Conservation (phyloP, 2,113 vertebrate genomes). For the Lycaon pictus region DNA sequence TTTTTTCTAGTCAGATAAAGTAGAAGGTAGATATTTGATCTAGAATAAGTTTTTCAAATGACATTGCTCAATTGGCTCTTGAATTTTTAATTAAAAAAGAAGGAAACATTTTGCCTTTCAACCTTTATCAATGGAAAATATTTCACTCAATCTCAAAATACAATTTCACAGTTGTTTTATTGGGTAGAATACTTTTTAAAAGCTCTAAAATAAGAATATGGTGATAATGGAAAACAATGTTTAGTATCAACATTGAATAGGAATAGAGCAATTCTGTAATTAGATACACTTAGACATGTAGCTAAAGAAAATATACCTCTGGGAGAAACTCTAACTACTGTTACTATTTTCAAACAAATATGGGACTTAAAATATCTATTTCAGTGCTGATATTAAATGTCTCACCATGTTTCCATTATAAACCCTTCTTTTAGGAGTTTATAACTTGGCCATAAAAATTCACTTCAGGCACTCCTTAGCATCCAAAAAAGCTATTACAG, state of each 20-base stretch:
- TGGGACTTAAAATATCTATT: slow-evolving; percentile 61
- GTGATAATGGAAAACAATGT: slow-evolving; percentile 64
- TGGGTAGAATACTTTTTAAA: slow-evolving; percentile 45
- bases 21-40: background rate
- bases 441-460: slow-evolving; percentile 75
- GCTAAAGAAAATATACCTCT: slow-evolving; percentile 70
- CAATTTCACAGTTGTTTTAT: slow-evolving; percentile 57
- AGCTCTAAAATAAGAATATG: slow-evolving; percentile 68
- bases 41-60: background rate
- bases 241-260: slow-evolving; percentile 42
- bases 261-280: slow-evolving; percentile 54
- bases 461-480: slow-evolving; percentile 60
- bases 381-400: slow-evolving; percentile 69
- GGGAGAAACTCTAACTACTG: slow-evolving; percentile 65
- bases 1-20: background rate
- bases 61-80: background rate
- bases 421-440: slow-evolving; percentile 70
- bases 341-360: slow-evolving; percentile 78
- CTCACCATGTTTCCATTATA: slow-evolving; percentile 75
- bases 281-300: slow-evolving; percentile 64
- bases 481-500: slow-evolving; percentile 76
- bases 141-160: slow-evolving; percentile 47
- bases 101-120: slow-evolving; percentile 8
- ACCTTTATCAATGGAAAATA: slow-evolving; percentile 49
- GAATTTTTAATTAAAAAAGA: slow-evolving; percentile 27